Evolutionary conservation across 2,888 invertebrate species (phyloP).

Genomic region (Athalia circularis): DNA sequence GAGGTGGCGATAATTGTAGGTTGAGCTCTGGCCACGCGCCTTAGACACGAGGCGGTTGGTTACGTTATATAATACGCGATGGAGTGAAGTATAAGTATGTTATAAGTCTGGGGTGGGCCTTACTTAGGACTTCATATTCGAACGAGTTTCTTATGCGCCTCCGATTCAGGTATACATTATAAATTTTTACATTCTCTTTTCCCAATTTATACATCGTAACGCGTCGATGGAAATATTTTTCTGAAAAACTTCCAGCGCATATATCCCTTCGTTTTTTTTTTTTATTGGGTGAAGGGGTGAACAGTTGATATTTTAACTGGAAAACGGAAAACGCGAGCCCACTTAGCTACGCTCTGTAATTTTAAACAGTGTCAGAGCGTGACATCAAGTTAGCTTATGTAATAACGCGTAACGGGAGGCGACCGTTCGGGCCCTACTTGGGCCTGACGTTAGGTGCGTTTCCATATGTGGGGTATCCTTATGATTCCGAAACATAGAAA

Average conservation of each 20-base stretch:
- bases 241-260: too few relatives aligned
- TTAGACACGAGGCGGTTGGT: slow-evolving; percentile 39
- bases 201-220: too few relatives aligned
- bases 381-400: slow-evolving; percentile 51
- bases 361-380: slow-evolving; percentile 43
- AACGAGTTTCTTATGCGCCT: too few relatives aligned
- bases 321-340: slow-evolving; percentile 20
- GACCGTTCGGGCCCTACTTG: slow-evolving; percentile 26
- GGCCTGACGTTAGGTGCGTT: not conserved
- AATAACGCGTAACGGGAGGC: slow-evolving; percentile 50
- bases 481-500: slow-evolving; percentile 9
- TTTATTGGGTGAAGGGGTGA: not conserved
- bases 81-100: not conserved
- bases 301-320: slow-evolving; percentile 33
- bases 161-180: too few relatives aligned
- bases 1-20: slow-evolving; percentile 59
- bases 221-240: too few relatives aligned
- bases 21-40: slow-evolving; percentile 58
- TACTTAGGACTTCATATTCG: too few relatives aligned
- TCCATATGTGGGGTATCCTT: slow-evolving; percentile 12
- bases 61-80: not conserved
- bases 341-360: slow-evolving; percentile 33
- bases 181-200: too few relatives aligned
- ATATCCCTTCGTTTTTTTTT: not conserved
- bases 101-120: not conserved